A percentile compares a stretch with the other conserved stretches of the same genome.
Evolutionary conservation across 1,140 invertebrate species (phyloP).

Genomic region (Cydia pomonella): DNA sequence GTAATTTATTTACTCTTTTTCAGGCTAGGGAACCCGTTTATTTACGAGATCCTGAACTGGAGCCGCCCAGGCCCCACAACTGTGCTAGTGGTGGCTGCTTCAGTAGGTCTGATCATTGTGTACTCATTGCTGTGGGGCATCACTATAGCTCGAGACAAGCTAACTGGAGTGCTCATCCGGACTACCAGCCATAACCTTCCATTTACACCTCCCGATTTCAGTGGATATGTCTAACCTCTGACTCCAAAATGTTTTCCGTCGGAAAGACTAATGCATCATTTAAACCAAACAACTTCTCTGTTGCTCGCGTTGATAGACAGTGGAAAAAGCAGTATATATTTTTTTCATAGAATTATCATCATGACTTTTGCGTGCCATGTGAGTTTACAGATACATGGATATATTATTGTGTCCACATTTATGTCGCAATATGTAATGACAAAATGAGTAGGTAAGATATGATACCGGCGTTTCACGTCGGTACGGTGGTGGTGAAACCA

Average conservation of each 20-base stretch:
- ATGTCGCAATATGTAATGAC: neutral
- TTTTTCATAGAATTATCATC: too few relatives aligned
- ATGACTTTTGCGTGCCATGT: too few relatives aligned
- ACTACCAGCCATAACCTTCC: slow-evolving; percentile 62
- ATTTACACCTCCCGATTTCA: slow-evolving; percentile 49
- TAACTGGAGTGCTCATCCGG: slow-evolving; percentile 52
- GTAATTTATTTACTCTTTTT: too few relatives aligned
- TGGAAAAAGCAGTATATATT: too few relatives aligned
- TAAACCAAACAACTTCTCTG: neutral
- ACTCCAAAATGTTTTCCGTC: neutral
- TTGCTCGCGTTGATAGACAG: too few relatives aligned
- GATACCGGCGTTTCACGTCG: neutral
- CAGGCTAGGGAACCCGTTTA: slow-evolving; percentile 83
- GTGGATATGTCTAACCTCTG: neutral
- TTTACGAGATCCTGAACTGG: slow-evolving; percentile 88
- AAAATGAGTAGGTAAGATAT: neutral
- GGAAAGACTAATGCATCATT: neutral
- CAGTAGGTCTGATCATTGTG: slow-evolving; percentile 76
- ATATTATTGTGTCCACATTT: neutral
- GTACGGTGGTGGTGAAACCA: neutral
- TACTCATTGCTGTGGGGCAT: slow-evolving; percentile 55
- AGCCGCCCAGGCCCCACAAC: slow-evolving; percentile 71
- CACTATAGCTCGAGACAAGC: slow-evolving; percentile 56
- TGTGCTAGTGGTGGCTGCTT: slow-evolving; percentile 77
- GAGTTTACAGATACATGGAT: neutral